Evolutionary conservation across 1,140 invertebrate species (phyloP).

Genomic region (Stegodyphus dumicola): DNA sequence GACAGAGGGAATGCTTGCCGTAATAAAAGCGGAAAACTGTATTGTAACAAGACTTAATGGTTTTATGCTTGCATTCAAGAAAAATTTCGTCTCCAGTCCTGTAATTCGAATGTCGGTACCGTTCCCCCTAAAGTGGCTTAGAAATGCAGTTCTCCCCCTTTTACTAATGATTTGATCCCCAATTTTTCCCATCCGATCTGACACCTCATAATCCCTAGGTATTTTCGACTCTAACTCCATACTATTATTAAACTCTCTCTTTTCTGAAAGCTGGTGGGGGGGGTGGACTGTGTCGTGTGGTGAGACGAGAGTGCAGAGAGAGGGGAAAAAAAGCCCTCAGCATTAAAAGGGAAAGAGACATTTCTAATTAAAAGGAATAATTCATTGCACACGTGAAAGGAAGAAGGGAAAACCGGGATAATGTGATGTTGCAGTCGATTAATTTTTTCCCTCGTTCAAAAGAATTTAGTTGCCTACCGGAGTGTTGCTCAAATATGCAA

Average conservation of each 20-base stretch:
- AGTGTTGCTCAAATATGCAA: slow-evolving; percentile 40
- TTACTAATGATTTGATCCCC: slow-evolving; percentile 58
- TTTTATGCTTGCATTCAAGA: slow-evolving; percentile 16
- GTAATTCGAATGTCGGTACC: slow-evolving; percentile 20
- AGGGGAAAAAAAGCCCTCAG: background rate
- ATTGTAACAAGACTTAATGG: slow-evolving; percentile 54
- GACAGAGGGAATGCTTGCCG: background rate
- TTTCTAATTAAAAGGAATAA: slow-evolving; percentile 61
- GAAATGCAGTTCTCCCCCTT: slow-evolving; percentile 34
- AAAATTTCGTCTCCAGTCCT: slow-evolving; percentile 36
- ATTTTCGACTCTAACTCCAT: slow-evolving; percentile 41
- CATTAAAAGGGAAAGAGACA: slow-evolving; percentile 49
- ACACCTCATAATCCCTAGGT: slow-evolving; percentile 56
- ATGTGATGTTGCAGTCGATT: slow-evolving; percentile 53
- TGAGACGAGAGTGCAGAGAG: background rate
- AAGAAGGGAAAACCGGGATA: slow-evolving; percentile 17
- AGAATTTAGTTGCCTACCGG: background rate
- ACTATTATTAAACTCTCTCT: slow-evolving; percentile 50
- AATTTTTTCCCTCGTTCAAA: slow-evolving; percentile 23
- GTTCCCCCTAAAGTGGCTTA: slow-evolving; percentile 28
- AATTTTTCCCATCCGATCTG: slow-evolving; percentile 49
- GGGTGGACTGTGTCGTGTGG: slow-evolving; percentile 4
- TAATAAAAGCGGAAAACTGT: slow-evolving; percentile 8
- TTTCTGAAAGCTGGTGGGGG: slow-evolving; percentile 7
- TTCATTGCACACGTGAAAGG: slow-evolving; percentile 42